Evolutionary conservation across 2,113 vertebrate genomes (phyloP), one percentile per base, ranked within the genome.

Genomic region (Sigmodon hispidus): DNA sequence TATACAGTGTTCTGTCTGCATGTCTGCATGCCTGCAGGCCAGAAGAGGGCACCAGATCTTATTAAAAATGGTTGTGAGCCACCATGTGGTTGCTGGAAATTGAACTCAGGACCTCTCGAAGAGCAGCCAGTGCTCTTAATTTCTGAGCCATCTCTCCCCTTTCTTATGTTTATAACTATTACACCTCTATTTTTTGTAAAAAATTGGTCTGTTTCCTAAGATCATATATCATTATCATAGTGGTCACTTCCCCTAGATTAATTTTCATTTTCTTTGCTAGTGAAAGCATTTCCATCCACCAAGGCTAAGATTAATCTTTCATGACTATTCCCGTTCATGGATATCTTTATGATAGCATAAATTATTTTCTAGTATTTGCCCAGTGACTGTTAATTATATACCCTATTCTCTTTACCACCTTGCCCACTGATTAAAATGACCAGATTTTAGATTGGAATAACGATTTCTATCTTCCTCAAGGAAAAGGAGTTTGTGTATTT

Each of bases 401-500:
- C 0, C 5, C 19, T 79, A 48, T 69, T n/a, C 50, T 59, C 34
- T 69, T 85, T 76, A 84, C 75, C 34, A 63, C 65, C 8, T 84
- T 50, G n/a, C 73, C 77, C n/a, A 40, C 3, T 45, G 40, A 94
- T 76, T 84, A 16, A 22, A 57, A 22, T 5, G 5, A 72, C 50
- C 34, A 83, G 22, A 63, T 73, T 92, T 90, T 72, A 63, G 48
- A n/a, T 80, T 69, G 10, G 22, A 93, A 65, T 94, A 52, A 89
- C 85, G 84, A 43, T 81, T 24, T 87, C 43, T 4, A n/a, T 29
- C 22, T 89, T 16, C 55, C 1, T 15, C 15, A 63, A 89, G 59
- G 43, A 63, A 45, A 65, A 17, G 65, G 40, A 17, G 6, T 24
- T 26, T 69, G 72, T 77, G 29, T 67, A 3, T 55, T 29, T 87